Conservation (phyloP, 2,888 invertebrate genomes). For the Lasioglossum pauxillum region DNA sequence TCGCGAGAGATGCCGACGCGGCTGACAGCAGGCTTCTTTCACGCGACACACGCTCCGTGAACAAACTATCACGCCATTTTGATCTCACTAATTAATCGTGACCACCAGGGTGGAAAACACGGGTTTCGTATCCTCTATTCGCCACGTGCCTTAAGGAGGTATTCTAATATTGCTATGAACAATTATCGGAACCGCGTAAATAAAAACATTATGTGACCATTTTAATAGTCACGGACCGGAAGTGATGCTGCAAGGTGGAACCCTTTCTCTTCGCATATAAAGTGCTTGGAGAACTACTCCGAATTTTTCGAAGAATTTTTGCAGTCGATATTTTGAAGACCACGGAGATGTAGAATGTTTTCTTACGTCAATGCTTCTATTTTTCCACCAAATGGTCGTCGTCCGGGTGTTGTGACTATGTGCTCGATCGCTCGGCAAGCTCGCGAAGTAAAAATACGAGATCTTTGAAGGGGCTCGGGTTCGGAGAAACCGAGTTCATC, state of each 20-base stretch:
- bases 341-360: background rate
- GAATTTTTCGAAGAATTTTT: background rate
- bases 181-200: too few species aligned
- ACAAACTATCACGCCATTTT: slow-evolving; percentile 20
- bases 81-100: slow-evolving; percentile 43
- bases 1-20: background rate
- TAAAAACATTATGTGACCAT: too few species aligned
- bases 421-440: background rate
- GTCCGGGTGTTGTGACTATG: slow-evolving; percentile 1
- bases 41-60: slow-evolving; percentile 24
- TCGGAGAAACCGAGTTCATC: background rate
- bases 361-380: slow-evolving; percentile 6
- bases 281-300: background rate
- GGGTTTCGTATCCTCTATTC: background rate
- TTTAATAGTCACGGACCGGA: background rate
- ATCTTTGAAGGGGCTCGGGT: background rate
- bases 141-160: slow-evolving; percentile 1
- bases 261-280: background rate
- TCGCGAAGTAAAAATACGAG: slow-evolving; percentile 3
- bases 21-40: slow-evolving; percentile 27
- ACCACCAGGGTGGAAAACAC: slow-evolving; percentile 11
- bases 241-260: background rate
- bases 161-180: background rate
- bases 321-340: background rate
- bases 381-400: slow-evolving; percentile 13